phyloP scores from a whole-genome alignment of 2,797 vertebrate genomes.

The Aphelocoma californica region DNA sequence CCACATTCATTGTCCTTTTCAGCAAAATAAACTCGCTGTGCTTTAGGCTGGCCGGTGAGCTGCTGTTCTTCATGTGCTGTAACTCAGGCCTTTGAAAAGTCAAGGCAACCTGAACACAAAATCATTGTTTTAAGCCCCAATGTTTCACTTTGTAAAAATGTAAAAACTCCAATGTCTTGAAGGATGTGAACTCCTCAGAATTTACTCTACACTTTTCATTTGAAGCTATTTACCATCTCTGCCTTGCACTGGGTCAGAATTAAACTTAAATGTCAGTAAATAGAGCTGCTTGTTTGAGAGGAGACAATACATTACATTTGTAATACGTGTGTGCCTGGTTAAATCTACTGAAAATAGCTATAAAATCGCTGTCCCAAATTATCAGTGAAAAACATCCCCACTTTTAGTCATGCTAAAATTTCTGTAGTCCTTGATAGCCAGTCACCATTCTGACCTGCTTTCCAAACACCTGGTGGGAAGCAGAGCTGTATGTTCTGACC shows the following conservation, averaged over 20 bases:
- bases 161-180: background rate
- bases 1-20: background rate
- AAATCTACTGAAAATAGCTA: background rate
- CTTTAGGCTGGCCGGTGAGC: background rate
- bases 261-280: constrained; percentile 4
- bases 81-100: background rate
- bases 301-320: background rate
- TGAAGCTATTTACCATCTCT: background rate
- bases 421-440: background rate
- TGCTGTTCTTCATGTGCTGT: background rate
- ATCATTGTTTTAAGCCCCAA: background rate
- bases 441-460: background rate
- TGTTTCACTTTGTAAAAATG: background rate
- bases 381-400: background rate
- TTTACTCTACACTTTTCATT: background rate
- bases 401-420: background rate
- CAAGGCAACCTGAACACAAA: background rate
- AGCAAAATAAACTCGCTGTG: background rate
- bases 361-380: background rate
- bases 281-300: background rate
- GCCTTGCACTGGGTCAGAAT: background rate
- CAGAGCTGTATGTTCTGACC: background rate
- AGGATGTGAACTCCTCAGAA: background rate
- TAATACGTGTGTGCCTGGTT: background rate
- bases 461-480: background rate